Base-by-base conservation (phyloP, 2,797 vertebrate genomes). In the Hippocampus kuda region DNA sequence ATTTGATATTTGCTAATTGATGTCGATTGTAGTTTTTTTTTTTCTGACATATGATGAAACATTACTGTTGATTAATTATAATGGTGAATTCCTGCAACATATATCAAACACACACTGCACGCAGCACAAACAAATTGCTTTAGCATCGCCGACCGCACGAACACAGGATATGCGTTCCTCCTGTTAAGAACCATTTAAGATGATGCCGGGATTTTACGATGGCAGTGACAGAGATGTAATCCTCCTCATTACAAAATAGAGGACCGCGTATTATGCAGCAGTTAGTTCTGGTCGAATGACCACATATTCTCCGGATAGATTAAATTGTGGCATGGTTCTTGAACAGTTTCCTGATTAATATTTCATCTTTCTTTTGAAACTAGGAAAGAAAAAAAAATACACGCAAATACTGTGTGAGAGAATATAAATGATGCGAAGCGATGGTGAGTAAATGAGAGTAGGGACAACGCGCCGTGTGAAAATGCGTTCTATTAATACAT, bases 401-500 rank as follows among this genome's bases (percentile, higher is more conserved):
- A 38, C 34, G 22, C 34, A 64, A 42, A 44, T n/a, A 60, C 41
- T 5, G 42, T 20, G 63, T 11, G 49, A 7, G 44, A n/a, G n/a
- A n/a, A n/a, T n/a, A n/a, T n/a, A n/a, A n/a, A n/a, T 34, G 65
- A 72, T 24, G 30, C 71, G 60, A 67, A 27, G 13, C 7, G 42
- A 70, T n/a, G 34, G 18, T n/a, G 48, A 70, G 63, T 68, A 34
- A 20, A 76, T 71, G 64, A 73, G 67, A 71, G 67, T 68, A 53
- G 70, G 61, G 51, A 75, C 53, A 11, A 24, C 67, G 27, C 27
- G 7, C 70, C 38, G 41, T 72, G 49, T 70, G 61, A 74, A 75
- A 72, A 75, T 62, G 27, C 24, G 62, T n/a, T 71, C 76, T 75
- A 84, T 77, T 78, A 79, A 87, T 81, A 79, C 75, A 73, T 67